Evolutionary conservation across 2,888 invertebrate genomes (phyloP).

Genomic region (Drosophila mercatorum): DNA sequence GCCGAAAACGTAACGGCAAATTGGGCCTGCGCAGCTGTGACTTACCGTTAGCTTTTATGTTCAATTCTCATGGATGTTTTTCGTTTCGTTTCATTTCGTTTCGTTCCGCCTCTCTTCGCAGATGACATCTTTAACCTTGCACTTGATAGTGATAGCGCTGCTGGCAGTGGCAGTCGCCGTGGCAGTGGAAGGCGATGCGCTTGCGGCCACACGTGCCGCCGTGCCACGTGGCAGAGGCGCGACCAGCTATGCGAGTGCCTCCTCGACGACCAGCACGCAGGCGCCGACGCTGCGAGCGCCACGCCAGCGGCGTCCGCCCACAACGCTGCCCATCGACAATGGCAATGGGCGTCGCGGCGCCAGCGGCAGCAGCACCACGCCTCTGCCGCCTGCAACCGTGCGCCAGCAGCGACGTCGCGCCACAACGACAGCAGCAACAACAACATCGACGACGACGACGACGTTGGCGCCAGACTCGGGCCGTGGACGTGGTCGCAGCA

Average conservation of each 20-base stretch:
- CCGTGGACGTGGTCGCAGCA: constrained; percentile 39
- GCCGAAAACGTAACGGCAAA: not conserved
- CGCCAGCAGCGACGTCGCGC: constrained; percentile 44
- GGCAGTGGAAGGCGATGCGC: constrained; percentile 24
- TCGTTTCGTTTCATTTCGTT: no score
- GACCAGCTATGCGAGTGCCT: constrained; percentile 28
- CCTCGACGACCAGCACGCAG: constrained; percentile 78
- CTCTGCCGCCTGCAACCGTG: constrained; percentile 55
- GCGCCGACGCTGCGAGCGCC: constrained; percentile 85
- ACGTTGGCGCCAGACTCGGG: constrained; percentile 14
- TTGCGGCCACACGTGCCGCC: constrained; percentile 27
- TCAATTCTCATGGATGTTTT: not conserved
- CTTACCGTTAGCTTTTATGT: not conserved
- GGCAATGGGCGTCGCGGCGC: constrained; percentile 42
- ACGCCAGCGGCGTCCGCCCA: constrained; percentile 73
- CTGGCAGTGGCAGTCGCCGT: constrained; percentile 40
- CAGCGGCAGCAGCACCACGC: constrained; percentile 42
- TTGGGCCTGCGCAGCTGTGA: not conserved
- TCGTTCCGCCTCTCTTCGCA: constrained; percentile 25
- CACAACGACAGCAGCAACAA: constrained; percentile 39
- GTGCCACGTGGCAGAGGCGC: constrained; percentile 60
- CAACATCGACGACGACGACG: constrained; percentile 32
- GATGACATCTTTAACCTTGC: constrained; percentile 84
- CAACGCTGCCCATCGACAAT: constrained; percentile 61
- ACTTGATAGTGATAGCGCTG: constrained; percentile 81